These are phyloP conservation scores for Acromyrmex heyeri DNA, from an alignment of 1,140 invertebrate species.

Conservation along the genomic window DNA sequence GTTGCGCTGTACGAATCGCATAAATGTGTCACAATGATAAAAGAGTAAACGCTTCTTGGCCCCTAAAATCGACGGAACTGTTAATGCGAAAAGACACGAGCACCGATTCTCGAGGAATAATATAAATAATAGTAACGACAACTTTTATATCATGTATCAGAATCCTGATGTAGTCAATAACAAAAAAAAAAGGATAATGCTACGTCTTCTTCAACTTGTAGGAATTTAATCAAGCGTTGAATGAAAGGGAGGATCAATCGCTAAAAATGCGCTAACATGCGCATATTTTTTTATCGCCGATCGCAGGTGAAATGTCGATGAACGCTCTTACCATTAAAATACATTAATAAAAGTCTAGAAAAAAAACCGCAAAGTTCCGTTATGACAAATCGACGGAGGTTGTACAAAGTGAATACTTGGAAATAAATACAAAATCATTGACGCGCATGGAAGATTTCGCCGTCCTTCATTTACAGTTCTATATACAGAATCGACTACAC, in stretches of 20 bases:
- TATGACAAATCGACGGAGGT: conserved; percentile 5
- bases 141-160: conserved; percentile 43
- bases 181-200: conserved; percentile 16
- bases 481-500: conserved; percentile 6
- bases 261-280: neutral
- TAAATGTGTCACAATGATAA: conserved; percentile 15
- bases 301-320: neutral
- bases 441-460: conserved; percentile 43
- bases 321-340: conserved; percentile 28
- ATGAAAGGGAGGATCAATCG: neutral
- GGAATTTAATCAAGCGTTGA: conserved; percentile 10
- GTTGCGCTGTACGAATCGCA: neutral
- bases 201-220: neutral
- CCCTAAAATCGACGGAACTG: conserved; percentile 18
- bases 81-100: conserved; percentile 29
- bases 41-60: conserved; percentile 9
- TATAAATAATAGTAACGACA: conserved; percentile 50
- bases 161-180: conserved; percentile 29
- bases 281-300: neutral
- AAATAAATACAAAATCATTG: conserved; percentile 44
- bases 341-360: neutral
- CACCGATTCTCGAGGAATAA: conserved; percentile 43
- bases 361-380: neutral
- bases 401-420: neutral
- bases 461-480: conserved; percentile 19